Evolutionary conservation across 1,140 invertebrate genomes (phyloP), one percentile per base, ranked within the genome.

Genomic region (Harlomillsia oculata): DNA sequence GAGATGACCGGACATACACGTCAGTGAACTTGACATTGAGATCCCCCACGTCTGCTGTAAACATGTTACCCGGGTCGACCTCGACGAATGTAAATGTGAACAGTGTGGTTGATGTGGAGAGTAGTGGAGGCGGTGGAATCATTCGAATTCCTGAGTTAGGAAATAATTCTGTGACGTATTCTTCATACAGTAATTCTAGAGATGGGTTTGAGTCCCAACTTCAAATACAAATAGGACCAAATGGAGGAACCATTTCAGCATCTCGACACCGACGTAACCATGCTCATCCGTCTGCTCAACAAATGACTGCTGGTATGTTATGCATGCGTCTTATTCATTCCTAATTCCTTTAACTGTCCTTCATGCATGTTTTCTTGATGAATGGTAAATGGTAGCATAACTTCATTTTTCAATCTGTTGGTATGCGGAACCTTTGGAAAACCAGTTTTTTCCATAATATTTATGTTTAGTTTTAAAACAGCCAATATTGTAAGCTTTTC

Each of bases 151-250:
- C 55, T 32, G 34, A 23, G 30, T 20, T 41, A 14, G 34, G 34
- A 8, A 25, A 18, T 45, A 56, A 49, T 49, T 53, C 51, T 32
- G 29, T 63, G 16, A 59, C 53, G 40, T 63, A 63, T 51, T 63
- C 61, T 37, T 53, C 55, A 34, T 59, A 46, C 41, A 53, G 59
- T 37, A 59, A 56, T 36, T 59, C 52, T 6, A 34, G 56, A 21
- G 61, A 63, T 43, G 61, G 61, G 11, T 63, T 56, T 28, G 53
- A 58, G 25, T 51, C 62, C 29, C 57, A 59, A 20, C 39, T 60
- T 1, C 62, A 60, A 39, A 60, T 63, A 23, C 57, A 60, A 20
- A 56, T 63, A 32, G 57, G 62, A 34, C 57, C 57, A 21, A 1
- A 43, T 16, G 62, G 57, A 14, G 54, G 57, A 29, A 53, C 43